Evolutionary conservation across 2,888 invertebrate species (phyloP).

Genomic region (Blastobasis lacticolella): DNA sequence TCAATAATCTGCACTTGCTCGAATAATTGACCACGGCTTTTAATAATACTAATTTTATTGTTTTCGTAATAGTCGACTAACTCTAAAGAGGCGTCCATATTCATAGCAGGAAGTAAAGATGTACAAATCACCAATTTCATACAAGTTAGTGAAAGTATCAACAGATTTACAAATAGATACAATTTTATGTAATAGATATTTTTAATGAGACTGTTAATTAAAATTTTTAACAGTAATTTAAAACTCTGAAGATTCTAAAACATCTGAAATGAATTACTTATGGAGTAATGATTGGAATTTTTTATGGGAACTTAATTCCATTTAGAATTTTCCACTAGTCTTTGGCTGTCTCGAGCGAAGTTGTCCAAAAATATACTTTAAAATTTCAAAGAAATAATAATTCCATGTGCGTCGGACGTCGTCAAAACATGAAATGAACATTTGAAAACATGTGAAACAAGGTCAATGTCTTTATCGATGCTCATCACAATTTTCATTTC

Average conservation of each 20-base stretch:
- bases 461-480: conserved; percentile 45
- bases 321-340: conserved; percentile 46
- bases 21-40: conserved; percentile 55
- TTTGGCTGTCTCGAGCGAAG: conserved; percentile 34
- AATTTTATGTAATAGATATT: conserved; percentile 55
- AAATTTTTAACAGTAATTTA: conserved; percentile 44
- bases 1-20: conserved; percentile 5
- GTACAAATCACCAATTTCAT: conserved; percentile 67
- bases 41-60: conserved; percentile 65
- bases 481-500: conserved; percentile 51
- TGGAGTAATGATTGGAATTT: conserved; percentile 31
- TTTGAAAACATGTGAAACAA: conserved; percentile 73
- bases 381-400: conserved; percentile 16
- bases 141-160: conserved; percentile 53
- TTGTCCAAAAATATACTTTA: conserved; percentile 23
- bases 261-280: conserved; percentile 41
- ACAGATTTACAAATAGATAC: conserved; percentile 36
- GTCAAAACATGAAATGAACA: conserved; percentile 43
- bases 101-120: conserved; percentile 65
- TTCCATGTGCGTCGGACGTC: conserved; percentile 24
- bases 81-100: conserved; percentile 70
- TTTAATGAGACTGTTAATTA: conserved; percentile 43
- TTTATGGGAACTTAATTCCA: conserved; percentile 72
- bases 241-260: conserved; percentile 38
- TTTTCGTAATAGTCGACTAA: conserved; percentile 66